These are phyloP conservation scores for Actinopyga echinites DNA, from an alignment of 53 echinoderm and acorn worm genomes.

Conservation along the genomic window DNA sequence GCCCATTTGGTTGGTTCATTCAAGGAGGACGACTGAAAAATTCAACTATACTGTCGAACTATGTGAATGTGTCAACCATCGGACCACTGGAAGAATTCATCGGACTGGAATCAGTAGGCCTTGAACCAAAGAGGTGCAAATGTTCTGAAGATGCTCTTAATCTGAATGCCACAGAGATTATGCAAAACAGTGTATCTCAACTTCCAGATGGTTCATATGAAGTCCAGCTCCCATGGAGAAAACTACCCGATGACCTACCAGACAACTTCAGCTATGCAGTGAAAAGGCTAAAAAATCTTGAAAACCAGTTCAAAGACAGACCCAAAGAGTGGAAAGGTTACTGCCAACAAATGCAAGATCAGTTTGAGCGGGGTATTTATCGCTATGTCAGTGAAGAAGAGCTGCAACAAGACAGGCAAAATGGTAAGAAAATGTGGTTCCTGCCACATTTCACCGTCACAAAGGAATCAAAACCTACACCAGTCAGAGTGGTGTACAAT, in stretches of 20 bases:
- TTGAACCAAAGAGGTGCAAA: constrained; percentile 69
- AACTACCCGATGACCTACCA: constrained; percentile 53
- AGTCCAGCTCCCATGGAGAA: constrained; percentile 64
- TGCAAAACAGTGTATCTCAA: constrained; percentile 70
- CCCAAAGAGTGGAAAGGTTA: constrained; percentile 2
- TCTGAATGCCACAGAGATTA: constrained; percentile 50
- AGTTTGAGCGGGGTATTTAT: constrained; percentile 52
- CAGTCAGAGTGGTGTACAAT: constrained; percentile 64
- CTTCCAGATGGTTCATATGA: constrained; percentile 69
- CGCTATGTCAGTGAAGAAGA: constrained; percentile 46
- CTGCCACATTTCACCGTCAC: constrained; percentile 69
- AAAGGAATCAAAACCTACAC: constrained; percentile 69
- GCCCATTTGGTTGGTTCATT: constrained; percentile 75
- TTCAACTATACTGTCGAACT: constrained; percentile 55
- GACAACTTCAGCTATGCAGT: constrained; percentile 38
- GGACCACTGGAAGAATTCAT: constrained; percentile 75
- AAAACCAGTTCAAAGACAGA: constrained; percentile 26
- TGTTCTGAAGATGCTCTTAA: background rate
- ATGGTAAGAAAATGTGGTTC: constrained; percentile 63
- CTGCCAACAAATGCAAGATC: constrained; percentile 48
- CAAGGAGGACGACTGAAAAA: constrained; percentile 63
- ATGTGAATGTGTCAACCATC: constrained; percentile 66
- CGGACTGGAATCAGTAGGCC: constrained; percentile 62
- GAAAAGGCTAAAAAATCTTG: constrained; percentile 29
- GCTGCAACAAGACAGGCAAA: constrained; percentile 33